Conservation (phyloP, 2,797 vertebrate species). For the Luscinia megarhynchos region DNA sequence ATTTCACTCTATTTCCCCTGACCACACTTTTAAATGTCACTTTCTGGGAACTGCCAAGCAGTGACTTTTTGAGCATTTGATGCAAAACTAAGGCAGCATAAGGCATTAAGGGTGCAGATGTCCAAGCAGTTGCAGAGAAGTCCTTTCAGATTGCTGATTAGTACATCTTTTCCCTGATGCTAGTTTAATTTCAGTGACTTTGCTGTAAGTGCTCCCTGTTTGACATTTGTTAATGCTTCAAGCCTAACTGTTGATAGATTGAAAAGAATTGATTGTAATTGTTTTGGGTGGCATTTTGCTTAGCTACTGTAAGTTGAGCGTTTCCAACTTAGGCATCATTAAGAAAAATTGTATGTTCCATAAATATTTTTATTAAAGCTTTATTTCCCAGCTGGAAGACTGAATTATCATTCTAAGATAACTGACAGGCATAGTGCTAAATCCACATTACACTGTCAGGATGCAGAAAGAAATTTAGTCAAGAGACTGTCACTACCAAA, state of each 20-base stretch:
- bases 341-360: slow-evolving; percentile 12
- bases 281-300: slow-evolving; percentile 3
- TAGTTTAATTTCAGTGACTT: background rate
- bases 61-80: background rate
- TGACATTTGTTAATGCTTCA: background rate
- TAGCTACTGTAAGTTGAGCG: background rate
- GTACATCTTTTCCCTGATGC: background rate
- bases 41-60: background rate
- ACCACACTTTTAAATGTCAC: background rate
- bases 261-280: slow-evolving; percentile 14
- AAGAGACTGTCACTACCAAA: slow-evolving; percentile 32
- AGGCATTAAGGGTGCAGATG: background rate
- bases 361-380: slow-evolving; percentile 63
- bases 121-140: background rate
- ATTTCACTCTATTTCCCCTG: slow-evolving; percentile 10
- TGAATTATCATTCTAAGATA: slow-evolving; percentile 37
- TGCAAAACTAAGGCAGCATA: background rate
- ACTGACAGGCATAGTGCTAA: slow-evolving; percentile 41
- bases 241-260: background rate
- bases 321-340: background rate
- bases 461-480: slow-evolving; percentile 40
- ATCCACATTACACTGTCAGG: slow-evolving; percentile 48
- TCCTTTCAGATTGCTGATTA: background rate
- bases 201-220: background rate
- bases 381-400: slow-evolving; percentile 35